A percentile compares a stretch with the other conserved stretches of the same genome.
phyloP scores from a whole-genome alignment of 2,797 vertebrate genomes.

The Halcyon leucocephala region DNA sequence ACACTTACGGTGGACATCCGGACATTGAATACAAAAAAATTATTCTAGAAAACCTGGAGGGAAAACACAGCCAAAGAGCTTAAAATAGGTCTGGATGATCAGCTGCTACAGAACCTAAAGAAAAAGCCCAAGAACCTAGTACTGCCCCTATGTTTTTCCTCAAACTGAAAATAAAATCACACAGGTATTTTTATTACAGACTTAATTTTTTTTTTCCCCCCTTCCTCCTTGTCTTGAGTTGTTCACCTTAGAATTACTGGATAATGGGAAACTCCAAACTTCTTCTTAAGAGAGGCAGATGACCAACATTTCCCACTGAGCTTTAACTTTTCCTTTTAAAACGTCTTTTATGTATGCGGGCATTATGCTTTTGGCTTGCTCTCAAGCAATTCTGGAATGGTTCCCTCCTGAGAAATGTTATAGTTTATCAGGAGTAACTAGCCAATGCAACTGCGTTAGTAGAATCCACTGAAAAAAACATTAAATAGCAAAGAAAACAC shows the following conservation, averaged over 20 bases:
- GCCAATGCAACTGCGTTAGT: neutral
- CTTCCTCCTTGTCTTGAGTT: neutral
- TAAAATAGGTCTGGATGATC: neutral
- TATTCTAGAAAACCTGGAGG: neutral
- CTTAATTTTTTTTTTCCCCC: neutral
- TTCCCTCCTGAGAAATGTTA: conserved; percentile 37
- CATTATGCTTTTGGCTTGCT: conserved; percentile 24
- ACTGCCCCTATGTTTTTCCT: neutral
- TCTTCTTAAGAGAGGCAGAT: conserved; percentile 35
- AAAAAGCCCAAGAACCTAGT: neutral
- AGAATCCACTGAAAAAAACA: conserved; percentile 4
- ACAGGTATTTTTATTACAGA: neutral
- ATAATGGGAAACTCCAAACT: neutral
- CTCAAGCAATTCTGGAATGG: conserved; percentile 1
- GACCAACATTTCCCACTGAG: conserved; percentile 1
- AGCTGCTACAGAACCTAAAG: neutral
- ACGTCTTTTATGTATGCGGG: neutral
- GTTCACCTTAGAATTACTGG: conserved; percentile 11
- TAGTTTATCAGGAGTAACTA: conserved; percentile 26
- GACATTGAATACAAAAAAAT: neutral
- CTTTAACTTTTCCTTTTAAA: conserved; percentile 34
- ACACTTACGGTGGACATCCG: neutral
- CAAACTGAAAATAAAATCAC: neutral
- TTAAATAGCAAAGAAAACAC: conserved; percentile 9
- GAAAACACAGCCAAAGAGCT: neutral